These are phyloP conservation scores for Dryomyza anilis DNA, from an alignment of 2,888 invertebrate species.

Conservation along the genomic window DNA sequence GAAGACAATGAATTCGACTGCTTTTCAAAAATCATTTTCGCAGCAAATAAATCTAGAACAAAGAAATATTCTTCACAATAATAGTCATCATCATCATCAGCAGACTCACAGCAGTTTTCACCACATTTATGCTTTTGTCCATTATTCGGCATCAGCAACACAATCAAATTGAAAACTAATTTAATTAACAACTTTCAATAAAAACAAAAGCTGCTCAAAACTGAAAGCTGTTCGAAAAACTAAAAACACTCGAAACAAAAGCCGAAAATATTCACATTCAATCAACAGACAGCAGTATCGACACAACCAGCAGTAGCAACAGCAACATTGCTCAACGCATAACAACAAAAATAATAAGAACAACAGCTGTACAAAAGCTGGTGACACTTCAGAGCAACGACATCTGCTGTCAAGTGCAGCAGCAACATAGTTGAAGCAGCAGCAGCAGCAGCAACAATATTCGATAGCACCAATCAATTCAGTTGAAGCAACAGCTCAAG, in stretches of 20 bases:
- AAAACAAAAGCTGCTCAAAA: slow-evolving; percentile 4
- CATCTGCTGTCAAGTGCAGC: slow-evolving; percentile 1
- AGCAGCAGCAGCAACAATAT: not conserved
- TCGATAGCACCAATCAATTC: slow-evolving; percentile 1
- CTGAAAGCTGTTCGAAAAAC: not conserved
- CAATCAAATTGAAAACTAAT: slow-evolving; percentile 36
- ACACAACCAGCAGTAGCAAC: not conserved
- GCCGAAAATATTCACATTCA: not conserved
- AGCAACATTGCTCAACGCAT: no score
- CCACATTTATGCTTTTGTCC: no score
- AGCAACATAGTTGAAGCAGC: not conserved
- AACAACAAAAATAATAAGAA: not conserved
- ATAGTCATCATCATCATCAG: not conserved
- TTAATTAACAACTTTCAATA: slow-evolving; percentile 43
- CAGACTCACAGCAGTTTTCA: no score
- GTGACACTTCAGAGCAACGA: not conserved
- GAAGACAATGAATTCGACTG: no score
- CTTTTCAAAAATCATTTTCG: no score
- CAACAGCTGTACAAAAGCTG: not conserved
- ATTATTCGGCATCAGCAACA: slow-evolving; percentile 6
- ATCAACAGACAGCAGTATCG: not conserved
- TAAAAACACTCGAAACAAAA: slow-evolving; percentile 3
- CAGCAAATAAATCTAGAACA: slow-evolving; percentile 1
- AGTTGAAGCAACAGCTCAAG: no score
- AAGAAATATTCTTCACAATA: not conserved